A percentile compares a stretch with the other conserved stretches of the same genome.
Evolutionary conservation across 2,888 invertebrate genomes (phyloP).

Genomic region (Geotrupes spiniger): DNA sequence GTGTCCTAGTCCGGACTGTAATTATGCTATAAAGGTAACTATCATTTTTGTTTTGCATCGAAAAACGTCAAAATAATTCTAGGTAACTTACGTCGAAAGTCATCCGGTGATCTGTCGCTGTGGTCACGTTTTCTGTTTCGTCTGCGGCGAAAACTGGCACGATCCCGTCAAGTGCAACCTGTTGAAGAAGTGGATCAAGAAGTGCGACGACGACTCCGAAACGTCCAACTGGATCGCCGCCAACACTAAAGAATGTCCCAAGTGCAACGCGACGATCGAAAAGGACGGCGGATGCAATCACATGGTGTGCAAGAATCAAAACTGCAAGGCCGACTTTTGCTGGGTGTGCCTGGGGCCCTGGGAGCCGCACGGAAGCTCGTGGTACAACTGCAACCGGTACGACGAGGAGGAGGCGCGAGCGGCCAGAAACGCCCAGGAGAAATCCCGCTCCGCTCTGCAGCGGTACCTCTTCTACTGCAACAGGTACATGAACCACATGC

Average conservation of each 20-base stretch:
- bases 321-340: slow-evolving; percentile 98
- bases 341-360: slow-evolving; percentile 99
- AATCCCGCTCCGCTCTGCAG: slow-evolving; percentile 91
- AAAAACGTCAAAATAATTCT: slow-evolving; percentile 13
- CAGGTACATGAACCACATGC: slow-evolving; percentile 99
- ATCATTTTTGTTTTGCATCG: slow-evolving; percentile 11
- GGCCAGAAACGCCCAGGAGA: slow-evolving; percentile 94
- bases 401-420: slow-evolving; percentile 97
- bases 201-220: slow-evolving; percentile 98
- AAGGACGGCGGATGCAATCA: slow-evolving; percentile 99
- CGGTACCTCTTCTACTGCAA: slow-evolving; percentile 98
- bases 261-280: slow-evolving; percentile 94
- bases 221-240: slow-evolving; percentile 99
- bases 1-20: slow-evolving; percentile 99
- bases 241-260: slow-evolving; percentile 99
- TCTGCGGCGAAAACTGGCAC: slow-evolving; percentile 97
- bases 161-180: slow-evolving; percentile 95
- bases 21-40: slow-evolving; percentile 79
- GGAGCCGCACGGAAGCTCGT: slow-evolving; percentile 98
- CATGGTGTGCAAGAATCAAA: slow-evolving; percentile 98
- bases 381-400: slow-evolving; percentile 93
- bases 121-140: slow-evolving; percentile 93
- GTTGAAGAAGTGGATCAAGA: slow-evolving; percentile 95
- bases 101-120: slow-evolving; percentile 93
- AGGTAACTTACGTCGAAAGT: slow-evolving; percentile 70